Base-by-base conservation (phyloP, 2,888 invertebrate genomes). In the Dorcus hopei region DNA sequence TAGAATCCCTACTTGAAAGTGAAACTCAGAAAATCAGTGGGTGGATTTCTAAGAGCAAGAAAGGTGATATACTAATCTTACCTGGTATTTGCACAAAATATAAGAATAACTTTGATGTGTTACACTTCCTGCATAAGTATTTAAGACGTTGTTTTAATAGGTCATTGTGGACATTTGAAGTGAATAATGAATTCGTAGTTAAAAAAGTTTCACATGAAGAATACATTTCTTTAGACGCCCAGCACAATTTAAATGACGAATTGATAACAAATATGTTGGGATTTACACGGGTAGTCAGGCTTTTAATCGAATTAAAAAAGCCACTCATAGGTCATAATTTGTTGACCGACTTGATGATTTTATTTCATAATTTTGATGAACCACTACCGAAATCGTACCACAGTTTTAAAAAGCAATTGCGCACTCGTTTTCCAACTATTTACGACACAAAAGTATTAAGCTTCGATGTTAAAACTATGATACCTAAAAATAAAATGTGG, bases 271-370 rank as follows among this genome's bases (percentile, higher is more conserved):
- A 81, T 59, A 75, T 87, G 52, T 70, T 83, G 51, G 91, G 91
- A 5, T 90, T 91, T 70, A 84, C 88, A 1, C 82, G 81, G 69
- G 77, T 92, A 9, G 86, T 90, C 58, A 74, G 83, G 11, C 72
- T 87, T 0, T 73, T 92, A n/a, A 77, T 77, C 38, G 71, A 77
- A 1, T 73, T 82, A 5, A 81, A 84, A 63, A 91, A 89, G 78
- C 91, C 91, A 3, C 77, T 93, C 19, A 78, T 92, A 23, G 91
- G 90, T 0, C 93, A 93, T 74, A 93, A 93, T 74, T 73, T 86
- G 61, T 80, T 89, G 54, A 76, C 88, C 61, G 93, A 93, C 74
- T 76, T 87, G 1, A 73, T 92, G 67, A 80, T 91, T 23, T 75
- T 91, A 56, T 86, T 88, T 69, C 86, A 87, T 67, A 87, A 88